A percentile compares a stretch with the other conserved stretches of the same genome.
These are phyloP conservation scores for Cephalopachus bancanus DNA, from an alignment of 2,797 vertebrate genomes.

Conservation along the genomic window DNA sequence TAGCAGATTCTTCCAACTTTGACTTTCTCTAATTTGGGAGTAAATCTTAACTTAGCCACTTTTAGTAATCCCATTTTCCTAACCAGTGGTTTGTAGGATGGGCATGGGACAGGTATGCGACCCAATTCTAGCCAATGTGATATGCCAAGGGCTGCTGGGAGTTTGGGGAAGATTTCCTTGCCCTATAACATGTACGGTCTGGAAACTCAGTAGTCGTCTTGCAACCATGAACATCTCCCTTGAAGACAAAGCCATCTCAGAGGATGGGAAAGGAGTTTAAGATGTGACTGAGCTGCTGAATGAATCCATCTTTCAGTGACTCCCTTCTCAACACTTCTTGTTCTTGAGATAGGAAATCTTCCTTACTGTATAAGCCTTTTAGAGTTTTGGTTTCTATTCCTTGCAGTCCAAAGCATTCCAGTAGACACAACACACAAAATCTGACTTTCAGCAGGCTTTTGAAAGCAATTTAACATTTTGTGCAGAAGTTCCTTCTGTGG, in stretches of 20 bases:
- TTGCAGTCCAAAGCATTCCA: neutral
- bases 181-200: rapidly evolving
- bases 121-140: neutral
- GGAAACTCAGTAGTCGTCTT: neutral
- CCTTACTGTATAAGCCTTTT: neutral
- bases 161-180: neutral
- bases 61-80: neutral
- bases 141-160: neutral
- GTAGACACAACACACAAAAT: neutral
- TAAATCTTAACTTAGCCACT: neutral
- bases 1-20: neutral
- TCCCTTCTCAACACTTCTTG: neutral
- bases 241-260: neutral
- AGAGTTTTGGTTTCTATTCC: neutral
- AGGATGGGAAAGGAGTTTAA: neutral
- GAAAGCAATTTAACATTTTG: neutral
- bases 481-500: neutral
- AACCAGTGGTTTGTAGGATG: neutral
- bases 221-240: neutral
- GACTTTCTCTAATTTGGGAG: neutral
- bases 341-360: neutral
- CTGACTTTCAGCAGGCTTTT: neutral
- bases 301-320: neutral
- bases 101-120: neutral
- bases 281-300: neutral